These are phyloP conservation scores for Bos taurus DNA, from an alignment of 2,113 vertebrate genomes.

Conservation along the genomic window DNA sequence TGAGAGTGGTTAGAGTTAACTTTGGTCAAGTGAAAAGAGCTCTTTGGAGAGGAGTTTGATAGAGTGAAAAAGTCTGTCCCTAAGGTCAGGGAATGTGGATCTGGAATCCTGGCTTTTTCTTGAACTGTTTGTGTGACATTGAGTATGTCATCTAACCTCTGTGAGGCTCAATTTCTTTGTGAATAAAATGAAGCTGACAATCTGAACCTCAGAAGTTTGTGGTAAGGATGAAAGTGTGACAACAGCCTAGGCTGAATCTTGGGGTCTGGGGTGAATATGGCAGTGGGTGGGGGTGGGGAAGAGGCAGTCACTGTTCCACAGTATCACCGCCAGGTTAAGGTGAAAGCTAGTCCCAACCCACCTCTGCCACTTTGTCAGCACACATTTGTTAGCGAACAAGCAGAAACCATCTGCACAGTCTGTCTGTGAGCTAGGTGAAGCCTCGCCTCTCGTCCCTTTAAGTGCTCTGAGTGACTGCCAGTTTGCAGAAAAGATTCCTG, in stretches of 20 bases:
- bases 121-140: neutral
- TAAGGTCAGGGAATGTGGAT: neutral
- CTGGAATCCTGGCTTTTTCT: constrained; percentile 8
- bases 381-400: neutral
- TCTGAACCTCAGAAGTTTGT: neutral
- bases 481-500: neutral
- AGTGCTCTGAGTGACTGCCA: neutral
- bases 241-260: neutral
- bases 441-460: neutral
- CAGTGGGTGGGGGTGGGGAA: neutral
- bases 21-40: neutral
- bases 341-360: neutral
- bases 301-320: neutral
- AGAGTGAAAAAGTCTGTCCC: neutral
- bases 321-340: neutral
- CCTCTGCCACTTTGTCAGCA: neutral
- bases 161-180: constrained; percentile 11
- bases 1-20: neutral
- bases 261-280: neutral
- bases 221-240: neutral
- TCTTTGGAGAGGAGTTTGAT: neutral
- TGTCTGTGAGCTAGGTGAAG: neutral
- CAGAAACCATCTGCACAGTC: neutral
- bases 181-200: neutral
- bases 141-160: neutral